A percentile compares a stretch with the other conserved stretches of the same genome.
phyloP scores from a whole-genome alignment of 1,140 invertebrate genomes.

The Conus betulinus region DNA sequence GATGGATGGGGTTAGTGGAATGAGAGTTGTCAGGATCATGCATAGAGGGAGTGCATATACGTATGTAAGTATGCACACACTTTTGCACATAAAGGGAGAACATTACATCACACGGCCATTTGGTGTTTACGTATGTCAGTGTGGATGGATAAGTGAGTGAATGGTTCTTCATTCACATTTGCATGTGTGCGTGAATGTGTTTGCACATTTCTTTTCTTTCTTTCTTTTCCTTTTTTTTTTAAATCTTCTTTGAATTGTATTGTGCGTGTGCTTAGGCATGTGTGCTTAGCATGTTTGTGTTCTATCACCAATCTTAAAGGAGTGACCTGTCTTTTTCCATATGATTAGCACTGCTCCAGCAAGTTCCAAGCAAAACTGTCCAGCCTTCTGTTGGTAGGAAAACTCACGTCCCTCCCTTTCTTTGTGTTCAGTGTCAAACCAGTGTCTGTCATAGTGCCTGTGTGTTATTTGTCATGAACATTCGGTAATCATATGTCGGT shows the following conservation, averaged over 20 bases:
- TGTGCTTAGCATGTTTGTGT: background rate
- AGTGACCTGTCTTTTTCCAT: background rate
- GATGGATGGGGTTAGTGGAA: too few species aligned
- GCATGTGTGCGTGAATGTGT: background rate
- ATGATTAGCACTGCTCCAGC: background rate
- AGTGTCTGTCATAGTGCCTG: background rate
- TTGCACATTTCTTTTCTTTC: too few species aligned
- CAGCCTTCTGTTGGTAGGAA: conserved; percentile 11
- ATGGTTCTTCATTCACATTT: background rate
- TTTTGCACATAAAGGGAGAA: too few species aligned
- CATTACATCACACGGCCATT: too few species aligned
- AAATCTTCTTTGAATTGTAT: too few species aligned
- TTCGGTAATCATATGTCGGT: background rate
- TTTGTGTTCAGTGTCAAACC: background rate
- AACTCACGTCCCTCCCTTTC: background rate
- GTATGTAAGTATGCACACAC: too few species aligned
- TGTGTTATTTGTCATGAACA: background rate
- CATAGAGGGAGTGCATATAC: too few species aligned
- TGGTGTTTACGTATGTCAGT: too few species aligned
- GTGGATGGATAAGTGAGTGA: too few species aligned
- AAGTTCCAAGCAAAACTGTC: conserved; percentile 9
- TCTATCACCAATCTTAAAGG: background rate
- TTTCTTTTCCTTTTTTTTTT: too few species aligned
- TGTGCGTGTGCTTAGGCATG: background rate
- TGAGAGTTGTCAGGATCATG: too few species aligned